Evolutionary conservation across 2,113 vertebrate species (phyloP).

Genomic region (Elgaria multicarinata): DNA sequence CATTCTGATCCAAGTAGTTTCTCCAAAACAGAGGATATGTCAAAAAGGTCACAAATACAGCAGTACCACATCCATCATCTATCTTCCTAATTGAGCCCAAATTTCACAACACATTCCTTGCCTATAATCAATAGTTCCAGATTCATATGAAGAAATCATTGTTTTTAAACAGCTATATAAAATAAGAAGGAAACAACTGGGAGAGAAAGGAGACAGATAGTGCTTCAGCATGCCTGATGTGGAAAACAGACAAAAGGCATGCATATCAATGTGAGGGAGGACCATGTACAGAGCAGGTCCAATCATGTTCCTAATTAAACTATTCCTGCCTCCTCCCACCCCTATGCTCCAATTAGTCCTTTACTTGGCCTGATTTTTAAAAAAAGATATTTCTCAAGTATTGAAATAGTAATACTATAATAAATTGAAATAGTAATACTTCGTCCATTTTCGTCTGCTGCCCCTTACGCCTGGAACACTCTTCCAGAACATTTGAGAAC

Average conservation of each 20-base stretch:
- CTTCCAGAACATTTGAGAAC: too few species aligned
- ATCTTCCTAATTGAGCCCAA: constrained; percentile 11
- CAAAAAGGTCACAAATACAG: neutral
- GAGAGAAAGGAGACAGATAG: constrained; percentile 12
- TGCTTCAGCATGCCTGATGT: constrained; percentile 41
- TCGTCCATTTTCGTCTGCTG: too few species aligned
- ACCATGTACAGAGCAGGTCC: neutral
- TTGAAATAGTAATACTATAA: fast-evolving
- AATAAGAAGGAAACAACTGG: neutral
- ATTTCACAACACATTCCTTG: neutral
- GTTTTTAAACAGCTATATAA: neutral
- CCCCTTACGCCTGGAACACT: too few species aligned
- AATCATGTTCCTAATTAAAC: fast-evolving
- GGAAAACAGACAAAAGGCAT: constrained; percentile 36
- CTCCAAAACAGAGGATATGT: neutral
- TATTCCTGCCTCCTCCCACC: neutral
- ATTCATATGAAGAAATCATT: neutral
- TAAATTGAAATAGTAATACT: too few species aligned
- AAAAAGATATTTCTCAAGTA: neutral
- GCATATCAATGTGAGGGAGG: neutral
- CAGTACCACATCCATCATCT: neutral
- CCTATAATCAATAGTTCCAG: neutral
- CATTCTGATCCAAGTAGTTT: neutral
- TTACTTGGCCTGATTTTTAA: neutral
- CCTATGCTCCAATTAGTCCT: neutral